A percentile compares a stretch with the other conserved stretches of the same genome.
These are phyloP conservation scores for Pecten maximus DNA, from an alignment of 2,888 invertebrate genomes.

Conservation along the genomic window DNA sequence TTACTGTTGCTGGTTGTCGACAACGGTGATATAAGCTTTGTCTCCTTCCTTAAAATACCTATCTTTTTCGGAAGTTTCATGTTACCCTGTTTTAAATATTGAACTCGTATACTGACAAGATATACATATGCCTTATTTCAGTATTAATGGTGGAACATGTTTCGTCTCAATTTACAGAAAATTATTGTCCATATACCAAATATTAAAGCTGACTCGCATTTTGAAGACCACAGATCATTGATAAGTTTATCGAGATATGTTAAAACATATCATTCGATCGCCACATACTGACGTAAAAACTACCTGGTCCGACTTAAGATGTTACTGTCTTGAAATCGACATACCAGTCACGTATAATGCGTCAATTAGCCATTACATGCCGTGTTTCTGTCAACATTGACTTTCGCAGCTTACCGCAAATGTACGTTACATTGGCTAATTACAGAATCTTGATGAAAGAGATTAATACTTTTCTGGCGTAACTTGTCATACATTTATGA, in stretches of 20 bases:
- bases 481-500: background rate
- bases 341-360: background rate
- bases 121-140: no score
- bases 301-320: constrained; percentile 22
- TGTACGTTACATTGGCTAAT: background rate
- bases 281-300: background rate
- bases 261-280: background rate
- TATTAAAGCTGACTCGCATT: background rate
- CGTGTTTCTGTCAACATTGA: background rate
- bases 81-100: no score
- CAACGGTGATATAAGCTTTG: background rate
- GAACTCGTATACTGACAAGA: no score
- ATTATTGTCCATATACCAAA: no score
- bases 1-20: background rate
- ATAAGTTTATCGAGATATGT: background rate
- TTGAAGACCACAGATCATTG: background rate
- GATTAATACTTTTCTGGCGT: background rate
- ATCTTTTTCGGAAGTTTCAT: no score
- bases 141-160: no score
- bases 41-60: background rate
- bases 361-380: background rate
- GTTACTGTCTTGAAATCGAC: background rate
- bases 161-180: no score
- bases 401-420: background rate
- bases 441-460: no score